Conservation (phyloP, 2,113 vertebrate genomes). For the Odontesthes bonariensis region DNA sequence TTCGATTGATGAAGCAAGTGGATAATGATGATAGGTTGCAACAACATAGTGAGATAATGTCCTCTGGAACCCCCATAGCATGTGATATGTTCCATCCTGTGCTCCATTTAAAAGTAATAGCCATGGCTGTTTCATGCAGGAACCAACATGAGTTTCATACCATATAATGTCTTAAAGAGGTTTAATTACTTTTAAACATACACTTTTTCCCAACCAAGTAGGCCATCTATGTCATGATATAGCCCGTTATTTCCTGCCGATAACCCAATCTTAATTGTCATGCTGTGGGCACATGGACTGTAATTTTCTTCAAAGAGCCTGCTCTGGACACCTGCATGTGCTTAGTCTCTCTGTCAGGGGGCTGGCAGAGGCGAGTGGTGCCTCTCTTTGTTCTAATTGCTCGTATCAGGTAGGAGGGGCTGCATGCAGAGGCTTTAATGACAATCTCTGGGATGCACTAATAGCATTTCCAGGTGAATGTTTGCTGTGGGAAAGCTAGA, state of each 20-base stretch:
- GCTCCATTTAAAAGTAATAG: conserved; percentile 13
- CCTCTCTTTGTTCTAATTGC: conserved; percentile 64
- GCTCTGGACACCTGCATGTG: conserved; percentile 79
- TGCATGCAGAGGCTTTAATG: conserved; percentile 54
- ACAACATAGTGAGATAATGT: conserved; percentile 5
- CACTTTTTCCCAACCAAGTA: conserved; percentile 29
- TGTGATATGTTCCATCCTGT: not conserved
- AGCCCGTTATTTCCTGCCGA: conserved; percentile 81
- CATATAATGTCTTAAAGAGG: conserved; percentile 28
- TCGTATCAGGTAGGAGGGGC: conserved; percentile 49
- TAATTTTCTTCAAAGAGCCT: conserved; percentile 78
- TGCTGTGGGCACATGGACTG: conserved; percentile 67
- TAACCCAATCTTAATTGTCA: conserved; percentile 78
- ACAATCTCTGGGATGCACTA: conserved; percentile 43
- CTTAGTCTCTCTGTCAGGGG: conserved; percentile 76
- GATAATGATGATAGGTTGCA: conserved; percentile 44
- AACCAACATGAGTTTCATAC: conserved; percentile 27
- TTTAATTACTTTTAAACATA: conserved; percentile 63
- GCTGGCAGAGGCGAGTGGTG: conserved; percentile 24
- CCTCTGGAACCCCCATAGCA: not conserved
- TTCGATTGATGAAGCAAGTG: conserved; percentile 1
- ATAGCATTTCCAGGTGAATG: conserved; percentile 36
- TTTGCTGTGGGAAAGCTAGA: conserved; percentile 20
- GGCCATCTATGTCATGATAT: conserved; percentile 50
- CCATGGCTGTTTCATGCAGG: not conserved